Conservation (phyloP, 2,797 vertebrate genomes). For the Denticeps clupeoides region DNA sequence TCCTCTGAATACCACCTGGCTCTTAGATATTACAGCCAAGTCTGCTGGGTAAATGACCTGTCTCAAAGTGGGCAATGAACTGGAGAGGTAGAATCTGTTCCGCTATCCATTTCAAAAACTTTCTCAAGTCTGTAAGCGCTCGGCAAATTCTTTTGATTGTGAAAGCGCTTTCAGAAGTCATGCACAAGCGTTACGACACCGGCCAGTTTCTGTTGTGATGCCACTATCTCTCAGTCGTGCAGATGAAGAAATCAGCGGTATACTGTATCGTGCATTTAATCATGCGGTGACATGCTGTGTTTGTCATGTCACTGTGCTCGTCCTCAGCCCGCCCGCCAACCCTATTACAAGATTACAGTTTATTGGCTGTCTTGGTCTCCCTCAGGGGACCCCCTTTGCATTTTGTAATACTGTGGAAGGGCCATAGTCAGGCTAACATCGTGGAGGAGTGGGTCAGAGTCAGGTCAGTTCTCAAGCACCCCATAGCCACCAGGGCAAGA, state of each 20-base stretch:
- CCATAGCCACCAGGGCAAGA: constrained; percentile 19
- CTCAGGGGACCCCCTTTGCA: constrained; percentile 31
- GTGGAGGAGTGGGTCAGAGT: constrained; percentile 29
- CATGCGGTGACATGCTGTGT: too few species aligned
- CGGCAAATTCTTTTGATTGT: too few species aligned
- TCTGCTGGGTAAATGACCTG: constrained; percentile 18
- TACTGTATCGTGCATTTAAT: too few species aligned
- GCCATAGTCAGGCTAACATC: constrained; percentile 29
- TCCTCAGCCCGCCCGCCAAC: background rate
- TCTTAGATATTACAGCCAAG: constrained; percentile 17
- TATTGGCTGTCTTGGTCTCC: constrained; percentile 27
- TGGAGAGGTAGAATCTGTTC: too few species aligned
- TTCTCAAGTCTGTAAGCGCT: too few species aligned
- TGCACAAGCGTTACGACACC: too few species aligned
- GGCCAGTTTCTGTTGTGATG: too few species aligned
- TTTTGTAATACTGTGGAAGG: constrained; percentile 32
- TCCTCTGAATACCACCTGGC: constrained; percentile 30
- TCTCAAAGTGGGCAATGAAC: constrained; percentile 10
- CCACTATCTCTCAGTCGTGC: too few species aligned
- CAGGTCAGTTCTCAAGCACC: constrained; percentile 28
- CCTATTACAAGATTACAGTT: background rate
- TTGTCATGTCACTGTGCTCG: background rate
- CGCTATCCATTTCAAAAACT: too few species aligned
- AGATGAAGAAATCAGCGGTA: too few species aligned
- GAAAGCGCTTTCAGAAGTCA: too few species aligned